Conservation (phyloP, 2,888 invertebrate genomes). For the Sinodicranocentrus sp. region DNA sequence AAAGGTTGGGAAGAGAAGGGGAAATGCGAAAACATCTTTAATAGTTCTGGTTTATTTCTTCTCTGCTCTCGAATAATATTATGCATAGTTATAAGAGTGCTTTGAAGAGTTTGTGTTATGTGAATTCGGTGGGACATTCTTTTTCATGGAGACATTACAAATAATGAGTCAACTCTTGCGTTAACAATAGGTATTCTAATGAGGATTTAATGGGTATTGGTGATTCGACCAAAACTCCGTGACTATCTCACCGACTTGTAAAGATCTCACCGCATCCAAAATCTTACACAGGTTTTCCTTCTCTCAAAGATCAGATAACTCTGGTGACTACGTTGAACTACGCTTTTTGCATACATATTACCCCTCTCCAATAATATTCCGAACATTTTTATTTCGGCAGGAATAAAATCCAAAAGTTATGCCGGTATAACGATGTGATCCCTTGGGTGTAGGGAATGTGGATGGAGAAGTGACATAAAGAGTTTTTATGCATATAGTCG, state of each 20-base stretch:
- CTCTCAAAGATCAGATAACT: constrained; percentile 3
- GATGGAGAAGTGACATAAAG: not conserved
- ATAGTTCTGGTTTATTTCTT: too few species aligned
- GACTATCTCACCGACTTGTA: too few species aligned
- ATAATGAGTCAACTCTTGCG: constrained; percentile 11
- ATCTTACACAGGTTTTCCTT: too few species aligned
- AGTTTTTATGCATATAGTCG: too few species aligned
- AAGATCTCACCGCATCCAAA: too few species aligned
- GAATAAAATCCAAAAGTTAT: not conserved
- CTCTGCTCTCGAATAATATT: too few species aligned
- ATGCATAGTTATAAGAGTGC: too few species aligned
- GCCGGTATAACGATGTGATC: not conserved
- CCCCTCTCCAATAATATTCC: constrained; percentile 14
- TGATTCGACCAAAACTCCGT: too few species aligned
- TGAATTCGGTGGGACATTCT: not conserved
- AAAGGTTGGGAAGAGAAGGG: too few species aligned
- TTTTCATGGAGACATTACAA: constrained; percentile 8
- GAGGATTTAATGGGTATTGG: constrained; percentile 5
- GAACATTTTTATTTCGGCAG: constrained; percentile 5
- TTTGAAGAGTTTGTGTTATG: too few species aligned
- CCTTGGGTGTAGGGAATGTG: not conserved
- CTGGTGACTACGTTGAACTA: not conserved
- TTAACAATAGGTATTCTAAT: constrained; percentile 14
- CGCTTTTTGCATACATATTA: constrained; percentile 9
- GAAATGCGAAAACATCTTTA: too few species aligned